Percentiles rank a stretch among this genome's conserved stretches.
These are phyloP conservation scores for Patiria pectinifera DNA, from an alignment of 53 echinoderm and acorn worm species.

Conservation along the genomic window DNA sequence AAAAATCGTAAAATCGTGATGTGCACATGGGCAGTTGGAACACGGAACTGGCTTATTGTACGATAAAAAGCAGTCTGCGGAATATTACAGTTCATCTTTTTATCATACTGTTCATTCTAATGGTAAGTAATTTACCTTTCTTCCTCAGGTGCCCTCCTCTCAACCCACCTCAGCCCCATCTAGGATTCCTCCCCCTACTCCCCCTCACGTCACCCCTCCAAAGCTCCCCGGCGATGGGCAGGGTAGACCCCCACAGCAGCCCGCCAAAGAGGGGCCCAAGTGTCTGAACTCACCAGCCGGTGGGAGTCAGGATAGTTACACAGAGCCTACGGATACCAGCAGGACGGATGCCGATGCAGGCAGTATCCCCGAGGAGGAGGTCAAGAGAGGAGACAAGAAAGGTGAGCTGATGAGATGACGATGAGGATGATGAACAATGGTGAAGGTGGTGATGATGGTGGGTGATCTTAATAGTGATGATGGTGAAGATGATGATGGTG, in stretches of 20 bases:
- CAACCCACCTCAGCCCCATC: background rate
- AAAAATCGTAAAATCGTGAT: no score
- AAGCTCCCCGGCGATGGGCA: background rate
- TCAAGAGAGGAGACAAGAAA: conserved; percentile 16
- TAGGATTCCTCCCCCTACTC: conserved; percentile 47
- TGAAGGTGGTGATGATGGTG: background rate
- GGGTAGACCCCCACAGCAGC: background rate
- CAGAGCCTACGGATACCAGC: conserved; percentile 65
- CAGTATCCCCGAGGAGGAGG: conserved; percentile 67
- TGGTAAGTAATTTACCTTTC: no score
- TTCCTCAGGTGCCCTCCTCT: no score
- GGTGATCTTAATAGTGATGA: background rate
- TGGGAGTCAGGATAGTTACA: conserved; percentile 70
- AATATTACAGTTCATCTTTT: no score
- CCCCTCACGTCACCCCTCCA: conserved; percentile 48
- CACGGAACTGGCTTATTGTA: no score
- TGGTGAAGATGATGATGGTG: background rate
- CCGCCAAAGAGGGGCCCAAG: conserved; percentile 10
- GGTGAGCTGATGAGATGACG: background rate
- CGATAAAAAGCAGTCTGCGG: no score
- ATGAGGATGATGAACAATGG: background rate
- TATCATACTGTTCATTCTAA: no score
- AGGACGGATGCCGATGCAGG: conserved; percentile 74
- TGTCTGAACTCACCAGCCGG: conserved; percentile 55
- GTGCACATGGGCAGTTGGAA: no score